Evolutionary conservation across 2,888 invertebrate species (phyloP).

Genomic region (Portevinia maculata): DNA sequence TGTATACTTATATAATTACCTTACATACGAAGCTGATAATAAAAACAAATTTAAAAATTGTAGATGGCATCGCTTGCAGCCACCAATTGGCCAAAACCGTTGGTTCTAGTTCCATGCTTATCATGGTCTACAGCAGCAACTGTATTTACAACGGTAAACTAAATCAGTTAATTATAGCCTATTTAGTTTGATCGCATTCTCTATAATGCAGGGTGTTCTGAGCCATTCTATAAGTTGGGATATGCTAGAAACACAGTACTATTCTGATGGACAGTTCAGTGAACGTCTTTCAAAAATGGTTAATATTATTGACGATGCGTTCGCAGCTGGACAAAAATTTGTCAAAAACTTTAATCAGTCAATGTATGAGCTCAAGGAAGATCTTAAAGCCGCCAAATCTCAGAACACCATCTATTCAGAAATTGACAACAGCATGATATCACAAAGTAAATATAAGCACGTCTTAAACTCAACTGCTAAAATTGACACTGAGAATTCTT

Average conservation of each 20-base stretch:
- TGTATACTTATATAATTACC: constrained; percentile 85
- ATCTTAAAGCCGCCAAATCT: constrained; percentile 77
- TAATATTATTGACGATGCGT: constrained; percentile 89
- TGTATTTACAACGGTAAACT: constrained; percentile 93
- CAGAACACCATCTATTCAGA: neutral
- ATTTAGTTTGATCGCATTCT: too few relatives aligned
- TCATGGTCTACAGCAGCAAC: constrained; percentile 99
- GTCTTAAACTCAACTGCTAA: constrained; percentile 76
- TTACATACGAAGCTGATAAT: neutral
- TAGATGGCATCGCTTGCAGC: constrained; percentile 99
- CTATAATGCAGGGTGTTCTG: constrained; percentile 94
- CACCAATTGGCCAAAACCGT: constrained; percentile 96
- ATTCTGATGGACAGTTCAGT: constrained; percentile 90
- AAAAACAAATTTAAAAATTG: constrained; percentile 24
- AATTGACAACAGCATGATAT: neutral
- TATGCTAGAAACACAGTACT: constrained; percentile 93
- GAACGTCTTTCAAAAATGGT: constrained; percentile 95
- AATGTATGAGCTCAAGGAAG: constrained; percentile 82
- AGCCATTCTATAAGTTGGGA: constrained; percentile 97
- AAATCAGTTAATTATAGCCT: neutral
- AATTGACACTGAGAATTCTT: constrained; percentile 78
- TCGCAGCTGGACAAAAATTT: constrained; percentile 89
- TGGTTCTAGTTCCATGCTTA: constrained; percentile 96
- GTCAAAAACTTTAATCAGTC: constrained; percentile 86
- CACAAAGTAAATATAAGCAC: constrained; percentile 76